Percentiles rank a stretch among this genome's conserved stretches.
Conservation (phyloP, 2,113 vertebrate species). For the Ophthalmolycus amberensis region DNA sequence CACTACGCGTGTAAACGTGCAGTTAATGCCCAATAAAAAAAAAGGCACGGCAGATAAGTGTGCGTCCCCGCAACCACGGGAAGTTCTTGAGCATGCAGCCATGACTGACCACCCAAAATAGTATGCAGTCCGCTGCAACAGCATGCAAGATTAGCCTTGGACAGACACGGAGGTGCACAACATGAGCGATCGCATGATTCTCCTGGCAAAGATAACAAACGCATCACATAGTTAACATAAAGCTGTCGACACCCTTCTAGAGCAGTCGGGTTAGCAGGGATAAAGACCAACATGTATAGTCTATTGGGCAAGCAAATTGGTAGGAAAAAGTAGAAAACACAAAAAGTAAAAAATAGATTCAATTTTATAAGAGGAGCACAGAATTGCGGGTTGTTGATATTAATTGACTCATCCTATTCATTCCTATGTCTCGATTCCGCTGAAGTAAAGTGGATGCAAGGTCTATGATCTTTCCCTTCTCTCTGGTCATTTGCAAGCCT, state of each 20-base stretch:
- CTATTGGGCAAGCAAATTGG: slow-evolving; percentile 22
- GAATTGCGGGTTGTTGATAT: slow-evolving; percentile 33
- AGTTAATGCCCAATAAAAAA: no score
- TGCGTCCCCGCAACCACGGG: background rate
- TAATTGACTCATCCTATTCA: slow-evolving; percentile 58
- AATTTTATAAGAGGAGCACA: slow-evolving; percentile 5
- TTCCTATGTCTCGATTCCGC: slow-evolving; percentile 28
- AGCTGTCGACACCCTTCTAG: background rate
- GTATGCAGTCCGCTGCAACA: background rate
- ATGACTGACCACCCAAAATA: background rate
- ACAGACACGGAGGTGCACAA: background rate
- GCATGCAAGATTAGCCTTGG: background rate
- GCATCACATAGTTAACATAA: background rate
- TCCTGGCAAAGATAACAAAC: background rate
- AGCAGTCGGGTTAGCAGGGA: background rate
- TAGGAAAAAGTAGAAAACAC: slow-evolving; percentile 10
- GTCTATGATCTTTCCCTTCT: slow-evolving; percentile 60
- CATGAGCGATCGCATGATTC: background rate
- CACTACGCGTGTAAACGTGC: no score
- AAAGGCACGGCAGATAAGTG: no score
- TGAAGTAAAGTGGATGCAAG: slow-evolving; percentile 56
- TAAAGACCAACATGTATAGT: background rate
- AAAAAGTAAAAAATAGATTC: slow-evolving; percentile 1
- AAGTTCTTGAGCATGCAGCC: background rate
- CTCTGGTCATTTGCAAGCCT: slow-evolving; percentile 69